Percentiles rank a stretch among this genome's conserved stretches.
phyloP scores from a whole-genome alignment of 2,888 invertebrate species.

The Malthinus flaveolus region DNA sequence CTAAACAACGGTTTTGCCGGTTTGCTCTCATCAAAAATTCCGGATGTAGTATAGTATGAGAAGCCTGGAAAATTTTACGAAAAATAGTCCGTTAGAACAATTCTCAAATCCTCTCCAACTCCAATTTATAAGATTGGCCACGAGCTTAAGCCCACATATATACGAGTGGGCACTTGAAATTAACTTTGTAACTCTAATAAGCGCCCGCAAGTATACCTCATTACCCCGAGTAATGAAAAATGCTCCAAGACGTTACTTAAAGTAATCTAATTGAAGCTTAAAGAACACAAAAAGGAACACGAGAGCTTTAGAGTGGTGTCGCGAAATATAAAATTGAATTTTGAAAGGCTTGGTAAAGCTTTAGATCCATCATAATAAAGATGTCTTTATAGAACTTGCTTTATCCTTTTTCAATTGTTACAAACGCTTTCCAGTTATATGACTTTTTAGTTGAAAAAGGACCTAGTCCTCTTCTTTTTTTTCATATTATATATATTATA shows the following conservation, averaged over 20 bases:
- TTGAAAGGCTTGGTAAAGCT: conserved; percentile 12
- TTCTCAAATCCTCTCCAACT: too few relatives aligned
- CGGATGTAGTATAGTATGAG: too few relatives aligned
- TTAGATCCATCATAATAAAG: conserved; percentile 25
- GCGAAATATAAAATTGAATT: conserved; percentile 19
- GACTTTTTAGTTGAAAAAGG: conserved; percentile 24
- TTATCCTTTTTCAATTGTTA: conserved; percentile 26
- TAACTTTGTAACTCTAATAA: too few relatives aligned
- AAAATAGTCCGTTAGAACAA: too few relatives aligned
- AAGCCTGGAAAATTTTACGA: too few relatives aligned
- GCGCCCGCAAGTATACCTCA: too few relatives aligned
- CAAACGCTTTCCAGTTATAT: conserved; percentile 16
- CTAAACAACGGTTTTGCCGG: too few relatives aligned
- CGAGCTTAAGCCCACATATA: too few relatives aligned
- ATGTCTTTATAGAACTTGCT: conserved; percentile 24
- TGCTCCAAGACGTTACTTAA: background rate
- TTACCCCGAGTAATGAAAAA: too few relatives aligned
- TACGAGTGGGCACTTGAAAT: too few relatives aligned
- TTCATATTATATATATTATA: conserved; percentile 25
- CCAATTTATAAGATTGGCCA: too few relatives aligned
- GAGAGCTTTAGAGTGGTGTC: background rate
- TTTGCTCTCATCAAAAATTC: too few relatives aligned
- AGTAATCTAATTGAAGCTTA: conserved; percentile 17
- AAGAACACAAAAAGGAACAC: conserved; percentile 1
- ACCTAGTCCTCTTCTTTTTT: conserved; percentile 12